Conservation (phyloP, 2,113 vertebrate genomes). For the Spheniscus mendiculus region DNA sequence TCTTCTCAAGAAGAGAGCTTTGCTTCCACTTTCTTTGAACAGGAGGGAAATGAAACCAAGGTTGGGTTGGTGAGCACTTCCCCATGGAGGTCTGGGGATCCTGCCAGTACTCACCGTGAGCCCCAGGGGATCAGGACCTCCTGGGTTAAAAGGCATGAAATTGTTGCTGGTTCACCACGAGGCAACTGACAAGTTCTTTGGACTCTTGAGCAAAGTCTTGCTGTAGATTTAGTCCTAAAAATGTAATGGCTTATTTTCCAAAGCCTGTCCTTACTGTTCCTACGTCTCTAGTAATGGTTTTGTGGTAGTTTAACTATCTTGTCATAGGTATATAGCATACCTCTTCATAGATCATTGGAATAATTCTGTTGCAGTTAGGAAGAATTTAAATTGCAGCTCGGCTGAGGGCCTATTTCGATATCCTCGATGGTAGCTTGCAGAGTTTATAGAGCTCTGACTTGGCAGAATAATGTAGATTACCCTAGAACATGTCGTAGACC, state of each 20-base stretch:
- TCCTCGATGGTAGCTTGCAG: neutral
- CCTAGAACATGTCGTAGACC: neutral
- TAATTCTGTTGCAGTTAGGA: neutral
- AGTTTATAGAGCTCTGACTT: neutral
- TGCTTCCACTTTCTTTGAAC: neutral
- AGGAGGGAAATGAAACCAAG: neutral
- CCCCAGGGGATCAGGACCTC: neutral
- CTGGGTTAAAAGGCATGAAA: neutral
- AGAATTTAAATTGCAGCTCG: neutral
- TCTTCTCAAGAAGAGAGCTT: neutral
- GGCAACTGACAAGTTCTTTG: neutral
- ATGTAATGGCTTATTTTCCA: neutral
- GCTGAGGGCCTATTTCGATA: neutral
- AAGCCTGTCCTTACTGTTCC: neutral
- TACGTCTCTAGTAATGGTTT: neutral
- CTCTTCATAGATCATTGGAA: neutral
- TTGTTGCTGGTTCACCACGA: neutral
- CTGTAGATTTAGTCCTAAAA: neutral
- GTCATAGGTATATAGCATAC: neutral
- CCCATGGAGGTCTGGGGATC: neutral
- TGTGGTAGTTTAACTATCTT: neutral
- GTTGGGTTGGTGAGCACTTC: neutral
- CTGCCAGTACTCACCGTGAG: accelerated
- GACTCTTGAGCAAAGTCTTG: neutral
- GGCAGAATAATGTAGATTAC: neutral